These are phyloP conservation scores for Delichon dasypus DNA, from an alignment of 2,797 vertebrate genomes.

Conservation along the genomic window DNA sequence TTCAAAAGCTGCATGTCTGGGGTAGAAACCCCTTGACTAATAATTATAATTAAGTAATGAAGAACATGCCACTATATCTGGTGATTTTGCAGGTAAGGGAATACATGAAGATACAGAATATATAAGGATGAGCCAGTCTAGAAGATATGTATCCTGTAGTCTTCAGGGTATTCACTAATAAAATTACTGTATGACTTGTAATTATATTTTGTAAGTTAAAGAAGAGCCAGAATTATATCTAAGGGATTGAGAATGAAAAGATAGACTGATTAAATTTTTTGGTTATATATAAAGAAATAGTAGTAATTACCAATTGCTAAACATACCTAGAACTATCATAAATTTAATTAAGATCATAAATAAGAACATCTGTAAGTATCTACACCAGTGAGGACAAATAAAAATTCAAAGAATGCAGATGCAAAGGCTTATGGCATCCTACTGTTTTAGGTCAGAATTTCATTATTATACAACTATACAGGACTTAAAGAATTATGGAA, in stretches of 20 bases:
- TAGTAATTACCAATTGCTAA: constrained; percentile 28
- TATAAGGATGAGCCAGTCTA: constrained; percentile 21
- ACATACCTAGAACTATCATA: background rate
- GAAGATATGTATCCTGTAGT: constrained; percentile 17
- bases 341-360: constrained; percentile 1
- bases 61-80: constrained; percentile 38
- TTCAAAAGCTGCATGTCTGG: background rate
- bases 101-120: constrained; percentile 23
- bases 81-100: constrained; percentile 43
- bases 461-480: background rate
- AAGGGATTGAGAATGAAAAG: constrained; percentile 13
- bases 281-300: background rate
- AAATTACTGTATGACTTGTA: constrained; percentile 51
- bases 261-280: constrained; percentile 13
- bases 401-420: background rate
- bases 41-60: constrained; percentile 56
- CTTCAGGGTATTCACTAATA: constrained; percentile 48
- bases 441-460: background rate
- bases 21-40: constrained; percentile 25
- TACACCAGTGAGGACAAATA: background rate
- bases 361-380: background rate
- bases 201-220: constrained; percentile 53
- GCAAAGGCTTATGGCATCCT: background rate
- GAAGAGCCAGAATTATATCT: constrained; percentile 3
- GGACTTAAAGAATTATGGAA: background rate